phyloP scores from a whole-genome alignment of 2,888 invertebrate species.

The Hetaerina titia region DNA sequence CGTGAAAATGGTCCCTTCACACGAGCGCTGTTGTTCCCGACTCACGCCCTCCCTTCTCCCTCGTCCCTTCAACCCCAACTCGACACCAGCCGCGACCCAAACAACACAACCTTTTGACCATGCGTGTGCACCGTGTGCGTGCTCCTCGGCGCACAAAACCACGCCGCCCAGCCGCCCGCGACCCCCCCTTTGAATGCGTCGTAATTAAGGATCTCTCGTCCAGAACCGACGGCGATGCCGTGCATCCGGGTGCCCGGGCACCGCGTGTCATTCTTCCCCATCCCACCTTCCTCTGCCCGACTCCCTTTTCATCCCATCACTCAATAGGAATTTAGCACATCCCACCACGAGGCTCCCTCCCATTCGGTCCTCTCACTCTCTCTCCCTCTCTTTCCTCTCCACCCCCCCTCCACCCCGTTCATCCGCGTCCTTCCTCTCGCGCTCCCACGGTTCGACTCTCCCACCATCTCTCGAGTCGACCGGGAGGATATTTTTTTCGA shows the following conservation, averaged over 20 bases:
- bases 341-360: neutral
- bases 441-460: slow-evolving; percentile 37
- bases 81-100: neutral
- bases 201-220: slow-evolving; percentile 44
- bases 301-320: slow-evolving; percentile 53
- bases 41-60: neutral
- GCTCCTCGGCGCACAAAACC: neutral
- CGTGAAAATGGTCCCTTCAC: slow-evolving; percentile 58
- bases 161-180: neutral
- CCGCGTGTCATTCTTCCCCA: slow-evolving; percentile 2
- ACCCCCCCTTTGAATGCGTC: slow-evolving; percentile 34
- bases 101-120: neutral
- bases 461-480: neutral
- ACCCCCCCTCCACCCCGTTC: too few relatives aligned
- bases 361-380: too few relatives aligned
- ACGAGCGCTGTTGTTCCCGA: neutral
- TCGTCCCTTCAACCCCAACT: neutral
- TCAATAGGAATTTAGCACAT: neutral
- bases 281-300: neutral
- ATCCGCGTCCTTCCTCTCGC: neutral
- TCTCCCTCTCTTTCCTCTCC: too few relatives aligned
- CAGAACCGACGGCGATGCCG: neutral
- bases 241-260: slow-evolving; percentile 19
- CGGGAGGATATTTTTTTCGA: neutral
- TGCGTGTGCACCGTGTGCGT: neutral